phyloP scores from a whole-genome alignment of 2,888 invertebrate genomes.

The Danaus chrysippus region DNA sequence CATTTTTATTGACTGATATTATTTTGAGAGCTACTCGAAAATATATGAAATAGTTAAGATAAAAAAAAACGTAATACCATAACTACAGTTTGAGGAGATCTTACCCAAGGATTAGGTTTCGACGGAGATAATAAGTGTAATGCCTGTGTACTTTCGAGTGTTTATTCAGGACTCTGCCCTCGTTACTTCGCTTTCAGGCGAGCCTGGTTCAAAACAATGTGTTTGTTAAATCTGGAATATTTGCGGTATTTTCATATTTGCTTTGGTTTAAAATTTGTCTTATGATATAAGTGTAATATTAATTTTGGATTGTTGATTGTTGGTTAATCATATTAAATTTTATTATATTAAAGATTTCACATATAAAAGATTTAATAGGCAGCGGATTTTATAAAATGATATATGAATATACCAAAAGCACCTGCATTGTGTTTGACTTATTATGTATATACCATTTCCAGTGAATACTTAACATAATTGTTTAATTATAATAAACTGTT shows the following conservation, averaged over 20 bases:
- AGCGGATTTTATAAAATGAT: no score
- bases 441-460: no score
- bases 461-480: no score
- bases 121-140: constrained; percentile 38
- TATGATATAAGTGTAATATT: constrained; percentile 28
- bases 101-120: constrained; percentile 36
- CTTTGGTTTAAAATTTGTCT: constrained; percentile 29
- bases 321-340: neutral
- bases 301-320: neutral
- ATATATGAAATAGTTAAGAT: neutral
- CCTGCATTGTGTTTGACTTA: no score
- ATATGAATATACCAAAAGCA: no score
- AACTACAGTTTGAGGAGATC: constrained; percentile 18
- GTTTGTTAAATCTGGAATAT: constrained; percentile 37
- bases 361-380: no score
- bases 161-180: constrained; percentile 38
- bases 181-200: constrained; percentile 37
- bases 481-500: no score
- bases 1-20: no score
- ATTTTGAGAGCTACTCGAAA: neutral
- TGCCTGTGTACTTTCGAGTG: constrained; percentile 36
- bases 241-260: constrained; percentile 29
- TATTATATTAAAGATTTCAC: neutral
- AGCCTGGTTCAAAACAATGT: constrained; percentile 35
- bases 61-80: constrained; percentile 11